Evolutionary conservation across 2,113 vertebrate species (phyloP).

Genomic region (Scytalopus superciliaris): DNA sequence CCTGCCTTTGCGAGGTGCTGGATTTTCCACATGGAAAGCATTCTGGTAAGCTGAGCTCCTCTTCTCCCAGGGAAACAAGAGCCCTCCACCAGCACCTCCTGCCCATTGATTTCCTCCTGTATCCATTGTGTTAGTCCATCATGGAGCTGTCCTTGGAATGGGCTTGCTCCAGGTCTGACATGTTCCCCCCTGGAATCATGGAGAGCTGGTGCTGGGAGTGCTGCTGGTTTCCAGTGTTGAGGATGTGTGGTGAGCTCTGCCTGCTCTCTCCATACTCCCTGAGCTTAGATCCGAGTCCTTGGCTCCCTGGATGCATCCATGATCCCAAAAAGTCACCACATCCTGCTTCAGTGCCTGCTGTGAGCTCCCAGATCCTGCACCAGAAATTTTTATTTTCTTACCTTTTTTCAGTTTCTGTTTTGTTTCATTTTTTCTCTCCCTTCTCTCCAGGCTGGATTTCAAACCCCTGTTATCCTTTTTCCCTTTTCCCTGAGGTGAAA

Average conservation of each 20-base stretch:
- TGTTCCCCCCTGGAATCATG: background rate
- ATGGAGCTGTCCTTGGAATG: background rate
- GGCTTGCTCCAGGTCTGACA: background rate
- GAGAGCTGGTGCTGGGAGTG: background rate
- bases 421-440: background rate
- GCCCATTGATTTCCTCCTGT: fast-evolving
- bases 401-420: background rate
- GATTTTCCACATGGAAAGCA: slow-evolving; percentile 87
- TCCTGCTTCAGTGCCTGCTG: background rate
- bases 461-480: background rate
- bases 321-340: background rate
- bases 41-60: slow-evolving; percentile 85
- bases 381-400: background rate
- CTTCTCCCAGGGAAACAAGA: fast-evolving
- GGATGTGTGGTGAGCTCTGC: background rate
- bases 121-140: fast-evolving
- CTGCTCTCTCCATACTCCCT: background rate
- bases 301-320: fast-evolving
- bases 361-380: background rate
- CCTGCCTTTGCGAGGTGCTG: slow-evolving; percentile 86
- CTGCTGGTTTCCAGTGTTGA: background rate
- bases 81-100: background rate
- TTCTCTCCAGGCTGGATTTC: background rate
- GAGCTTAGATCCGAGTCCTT: background rate
- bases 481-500: background rate